Evolutionary conservation across 2,888 invertebrate species (phyloP), one percentile per base, ranked within the genome.

Genomic region (Caenorhabditis japonica): DNA sequence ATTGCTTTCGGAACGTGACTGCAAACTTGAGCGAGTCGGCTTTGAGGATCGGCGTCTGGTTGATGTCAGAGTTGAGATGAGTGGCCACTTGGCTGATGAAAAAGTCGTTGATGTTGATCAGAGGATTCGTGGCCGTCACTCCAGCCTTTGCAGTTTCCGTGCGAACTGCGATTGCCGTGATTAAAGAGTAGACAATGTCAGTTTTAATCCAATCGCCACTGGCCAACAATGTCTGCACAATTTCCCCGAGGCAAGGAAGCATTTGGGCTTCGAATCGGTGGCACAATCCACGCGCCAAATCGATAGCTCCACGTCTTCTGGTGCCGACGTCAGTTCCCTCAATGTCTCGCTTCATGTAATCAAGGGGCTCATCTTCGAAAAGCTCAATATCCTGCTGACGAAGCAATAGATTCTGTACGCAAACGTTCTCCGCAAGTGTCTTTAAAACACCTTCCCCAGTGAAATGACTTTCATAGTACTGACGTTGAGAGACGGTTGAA

Each of bases 301-400:
- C 97, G 89, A 97, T 96, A 46, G 97, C 97, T 23, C 99, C 94
- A 76, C 97, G 91, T 23, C 99, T 91, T 53, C 99, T 91, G 0
- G 99, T 99, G 88, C 97, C 97, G 73, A 96, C 93, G 89, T 99
- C 99, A 8, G 86, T 77, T 55, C 82, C 80, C 90, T 99, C 99
- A 76, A 99, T 94, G 89, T 99, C 99, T 30, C 95, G 91, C 3
- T 95, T 91, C 74, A 95, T 94, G 87, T 95, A 97, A 89, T 99
- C 99, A 86, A 99, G 96, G 0, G 99, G 94, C 88, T 97, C 97
- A 88, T 97, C 97, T 88, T 96, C 95, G 89, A 99, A 99, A 44
- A 96, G 88, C 88, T 99, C 99, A 88, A 94, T 93, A 89, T 99
- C 99, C 0, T 94, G 93, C 56, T 92, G 92, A 91, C 97, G 91